These are phyloP conservation scores for Diplosoma virens DNA, from an alignment of 23 tunicate genomes.

Conservation along the genomic window DNA sequence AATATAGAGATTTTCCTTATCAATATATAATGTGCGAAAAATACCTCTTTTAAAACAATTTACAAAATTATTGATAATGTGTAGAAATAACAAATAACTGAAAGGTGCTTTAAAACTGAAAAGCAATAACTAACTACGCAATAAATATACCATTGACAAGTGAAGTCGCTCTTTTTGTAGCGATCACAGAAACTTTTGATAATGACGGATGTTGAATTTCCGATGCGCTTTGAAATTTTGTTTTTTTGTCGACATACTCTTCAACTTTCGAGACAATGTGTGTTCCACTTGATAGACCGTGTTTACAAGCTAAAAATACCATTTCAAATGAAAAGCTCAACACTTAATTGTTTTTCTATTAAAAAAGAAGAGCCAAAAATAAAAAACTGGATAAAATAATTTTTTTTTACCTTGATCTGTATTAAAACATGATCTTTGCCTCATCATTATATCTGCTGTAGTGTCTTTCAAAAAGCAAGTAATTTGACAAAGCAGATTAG, in stretches of 20 bases:
- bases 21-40: too few relatives aligned
- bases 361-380: too few relatives aligned
- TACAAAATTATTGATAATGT: too few relatives aligned
- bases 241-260: not conserved
- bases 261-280: too few relatives aligned
- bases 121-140: not conserved
- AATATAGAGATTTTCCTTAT: too few relatives aligned
- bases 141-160: not conserved
- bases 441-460: not conserved
- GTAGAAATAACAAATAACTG: too few relatives aligned
- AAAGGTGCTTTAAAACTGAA: too few relatives aligned
- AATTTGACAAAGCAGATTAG: slow-evolving; percentile 67
- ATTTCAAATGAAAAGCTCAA: too few relatives aligned
- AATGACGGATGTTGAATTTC: not conserved
- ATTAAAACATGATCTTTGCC: not conserved
- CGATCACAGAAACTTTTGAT: not conserved
- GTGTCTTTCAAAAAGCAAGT: slow-evolving; percentile 77
- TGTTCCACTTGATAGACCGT: not conserved
- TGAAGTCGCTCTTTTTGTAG: not conserved
- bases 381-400: too few relatives aligned
- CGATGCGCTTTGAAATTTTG: not conserved
- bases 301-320: not conserved
- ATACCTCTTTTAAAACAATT: too few relatives aligned
- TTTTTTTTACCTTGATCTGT: slow-evolving; percentile 2
- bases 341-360: too few relatives aligned